Conservation (phyloP, 2,888 invertebrate genomes). For the Phragmatobia fuliginosa region DNA sequence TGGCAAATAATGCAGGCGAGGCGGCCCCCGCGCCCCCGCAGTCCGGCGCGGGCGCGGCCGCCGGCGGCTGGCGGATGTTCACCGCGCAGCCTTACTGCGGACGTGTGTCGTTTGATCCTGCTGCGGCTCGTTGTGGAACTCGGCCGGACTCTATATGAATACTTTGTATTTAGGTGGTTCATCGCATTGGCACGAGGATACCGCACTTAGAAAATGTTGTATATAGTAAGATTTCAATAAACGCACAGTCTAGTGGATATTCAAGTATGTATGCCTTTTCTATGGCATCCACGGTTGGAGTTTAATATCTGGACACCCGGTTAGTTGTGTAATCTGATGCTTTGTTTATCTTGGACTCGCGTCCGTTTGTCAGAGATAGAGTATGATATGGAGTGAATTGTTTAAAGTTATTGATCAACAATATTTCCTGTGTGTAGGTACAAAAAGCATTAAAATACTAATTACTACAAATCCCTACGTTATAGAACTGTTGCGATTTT, state of each 20-base stretch:
- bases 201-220: conserved; percentile 74
- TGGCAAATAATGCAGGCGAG: conserved; percentile 88
- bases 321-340: conserved; percentile 75
- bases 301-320: conserved; percentile 66
- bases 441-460: conserved; percentile 66
- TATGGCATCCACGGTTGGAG: conserved; percentile 77
- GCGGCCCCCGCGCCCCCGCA: conserved; percentile 61
- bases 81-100: conserved; percentile 38
- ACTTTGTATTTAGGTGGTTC: conserved; percentile 68
- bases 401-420: conserved; percentile 69
- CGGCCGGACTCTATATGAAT: conserved; percentile 64
- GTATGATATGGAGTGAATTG: conserved; percentile 68
- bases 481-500: conserved; percentile 70
- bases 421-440: conserved; percentile 71
- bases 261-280: conserved; percentile 80
- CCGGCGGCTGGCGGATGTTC: conserved; percentile 32
- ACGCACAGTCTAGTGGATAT: conserved; percentile 86
- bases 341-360: conserved; percentile 74
- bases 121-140: conserved; percentile 56
- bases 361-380: conserved; percentile 77
- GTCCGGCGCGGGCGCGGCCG: conserved; percentile 33
- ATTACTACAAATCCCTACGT: conserved; percentile 69
- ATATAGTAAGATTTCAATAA: conserved; percentile 83
- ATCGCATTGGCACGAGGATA: conserved; percentile 64
- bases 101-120: conserved; percentile 44